Evolutionary conservation across 2,888 invertebrate genomes (phyloP), one percentile per base, ranked within the genome.

Genomic region (Chymomyza procnemis): DNA sequence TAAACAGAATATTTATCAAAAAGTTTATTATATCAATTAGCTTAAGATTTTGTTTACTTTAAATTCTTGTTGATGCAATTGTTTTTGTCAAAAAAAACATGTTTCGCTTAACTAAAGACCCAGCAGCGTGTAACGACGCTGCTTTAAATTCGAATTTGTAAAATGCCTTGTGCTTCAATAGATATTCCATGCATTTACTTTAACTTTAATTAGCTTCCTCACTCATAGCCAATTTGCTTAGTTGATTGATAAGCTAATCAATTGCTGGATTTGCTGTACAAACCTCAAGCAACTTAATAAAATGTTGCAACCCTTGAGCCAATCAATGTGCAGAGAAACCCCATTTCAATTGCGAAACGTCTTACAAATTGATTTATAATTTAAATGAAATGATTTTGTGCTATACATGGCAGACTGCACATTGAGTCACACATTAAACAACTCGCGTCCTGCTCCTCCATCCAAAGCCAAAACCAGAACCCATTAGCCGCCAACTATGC

Each of bases 341-440:
- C 18, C 48, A 50, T 18, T 50, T 50, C 16, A 50, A 50, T 50
- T 12, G 16, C n/a, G 18, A 50, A 50, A 18, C n/a, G 34, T 41
- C 34, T 41, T 41, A 68, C 63, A 73, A 84, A 78, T 76, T 70
- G 74, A 75, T 78, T 78, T 74, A 64, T 75, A 79, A 84, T 86
- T 86, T 75, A 78, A 78, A 81, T 81, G 73, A 74, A 86, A 73
- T 68, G 74, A 62, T 65, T 71, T 66, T 46, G 62, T 16, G 48
- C 18, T 18, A 16, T 8, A 52, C 55, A 54, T 66, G 56, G 19
- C 71, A 41, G 65, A 76, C 56, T 64, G 54, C 56, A 41, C n/a
- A 65, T 6, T 52, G 41, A 50, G 56, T 61, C 46, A 66, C 26
- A n/a, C 52, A 58, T 22, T 21, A 62, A 30, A 63, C 52, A 21